Conservation (phyloP, 2,888 invertebrate genomes). For the Anticlea derivata region DNA sequence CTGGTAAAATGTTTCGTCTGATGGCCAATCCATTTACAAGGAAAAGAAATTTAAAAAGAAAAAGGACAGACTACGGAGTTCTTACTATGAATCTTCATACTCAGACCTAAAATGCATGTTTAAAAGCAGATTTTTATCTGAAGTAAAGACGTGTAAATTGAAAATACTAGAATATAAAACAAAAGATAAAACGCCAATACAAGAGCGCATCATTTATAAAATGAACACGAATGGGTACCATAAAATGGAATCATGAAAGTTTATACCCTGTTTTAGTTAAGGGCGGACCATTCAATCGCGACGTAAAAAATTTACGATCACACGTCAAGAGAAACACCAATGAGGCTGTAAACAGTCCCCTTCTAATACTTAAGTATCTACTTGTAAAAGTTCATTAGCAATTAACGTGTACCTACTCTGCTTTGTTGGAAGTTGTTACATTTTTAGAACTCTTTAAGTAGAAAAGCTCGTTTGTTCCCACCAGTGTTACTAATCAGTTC, state of each 20-base stretch:
- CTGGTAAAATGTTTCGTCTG: constrained; percentile 50
- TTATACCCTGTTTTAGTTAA: constrained; percentile 81
- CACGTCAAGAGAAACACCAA: constrained; percentile 82
- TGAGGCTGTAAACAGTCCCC: constrained; percentile 78
- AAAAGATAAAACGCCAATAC: constrained; percentile 56
- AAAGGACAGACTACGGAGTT: constrained; percentile 27
- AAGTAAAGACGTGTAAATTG: constrained; percentile 36
- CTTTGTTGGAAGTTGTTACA: constrained; percentile 46
- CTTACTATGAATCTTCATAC: constrained; percentile 15
- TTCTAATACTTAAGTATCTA: constrained; percentile 65
- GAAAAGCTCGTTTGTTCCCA: too few relatives aligned
- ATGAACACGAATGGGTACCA: constrained; percentile 75
- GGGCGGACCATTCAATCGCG: constrained; percentile 78
- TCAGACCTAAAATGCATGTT: constrained; percentile 4
- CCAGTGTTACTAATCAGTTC: too few relatives aligned
- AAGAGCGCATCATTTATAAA: constrained; percentile 75
- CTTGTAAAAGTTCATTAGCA: constrained; percentile 79
- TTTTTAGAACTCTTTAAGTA: constrained; percentile 26
- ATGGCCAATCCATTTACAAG: constrained; percentile 44
- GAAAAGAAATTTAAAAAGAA: constrained; percentile 41
- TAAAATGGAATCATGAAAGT: constrained; percentile 80
- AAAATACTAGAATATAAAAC: constrained; percentile 46
- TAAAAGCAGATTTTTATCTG: constrained; percentile 7
- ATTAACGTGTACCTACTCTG: constrained; percentile 58
- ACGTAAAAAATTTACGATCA: constrained; percentile 81